Base-by-base conservation (phyloP, 1,140 invertebrate genomes). In the Leptinotarsa defecta region DNA sequence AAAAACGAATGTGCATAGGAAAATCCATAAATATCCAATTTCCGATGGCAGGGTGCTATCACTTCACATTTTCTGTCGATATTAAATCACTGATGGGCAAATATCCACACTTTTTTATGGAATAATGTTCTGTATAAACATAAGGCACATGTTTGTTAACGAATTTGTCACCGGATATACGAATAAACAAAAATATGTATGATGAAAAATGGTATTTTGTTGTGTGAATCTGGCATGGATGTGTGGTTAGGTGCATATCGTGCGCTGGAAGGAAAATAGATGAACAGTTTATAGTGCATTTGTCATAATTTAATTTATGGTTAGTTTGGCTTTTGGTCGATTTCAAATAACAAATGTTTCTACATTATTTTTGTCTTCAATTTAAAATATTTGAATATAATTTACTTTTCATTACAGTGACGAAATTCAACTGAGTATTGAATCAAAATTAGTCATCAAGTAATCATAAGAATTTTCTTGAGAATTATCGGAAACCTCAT, bases 121-220 rank as follows among this genome's bases (percentile, higher is more conserved):
- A 57, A 57, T 57, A 57, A 57, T 57, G 52, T 57, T 57, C 52
- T 57, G 52, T 57, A 57, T 57, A 57, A 57, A 57, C 52, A 57
- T 57, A 19, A 57, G 52, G n/a, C 52, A 57, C 52, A 57, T 57
- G 15, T 19, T 57, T 57, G n/a, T 57, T 57, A 57, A 17, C 52
- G 52, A 15, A 57, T 57, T 57, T 57, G n/a, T 57, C 52, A 57
- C 52, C 52, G 52, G 2, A 57, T 43, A 43, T n/a, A n/a, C 52
- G 52, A 57, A 57, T 6, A 57, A 57, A 57, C 6, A 57, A 57
- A n/a, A 57, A 57, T 43, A 43, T 17, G 52, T 17, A 15, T 57
- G 52, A 57, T 15, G n/a, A 57, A 19, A 19, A 57, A 57, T 57
- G n/a, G 52, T 17, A 57, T 17, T 57, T 57, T 57, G 52, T n/a